phyloP scores from a whole-genome alignment of 2,888 invertebrate species.

The Drosophila infuscata region DNA sequence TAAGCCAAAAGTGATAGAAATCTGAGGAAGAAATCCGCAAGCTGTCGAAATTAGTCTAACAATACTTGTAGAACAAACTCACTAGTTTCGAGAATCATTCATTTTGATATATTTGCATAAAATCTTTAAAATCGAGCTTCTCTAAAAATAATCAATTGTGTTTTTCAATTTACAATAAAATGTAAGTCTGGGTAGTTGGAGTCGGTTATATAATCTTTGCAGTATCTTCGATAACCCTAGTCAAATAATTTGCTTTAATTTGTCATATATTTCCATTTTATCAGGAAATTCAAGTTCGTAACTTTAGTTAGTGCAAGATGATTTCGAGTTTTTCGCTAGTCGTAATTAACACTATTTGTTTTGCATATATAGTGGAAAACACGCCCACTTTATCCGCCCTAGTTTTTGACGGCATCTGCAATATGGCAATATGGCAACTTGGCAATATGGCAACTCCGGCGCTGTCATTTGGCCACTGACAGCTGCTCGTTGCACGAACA shows the following conservation, averaged over 20 bases:
- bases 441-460: conserved; percentile 53
- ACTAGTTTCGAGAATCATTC: not conserved
- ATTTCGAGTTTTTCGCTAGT: not conserved
- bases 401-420: conserved; percentile 41
- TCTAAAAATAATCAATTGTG: too few species aligned
- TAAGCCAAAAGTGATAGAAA: not conserved
- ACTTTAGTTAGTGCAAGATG: too few species aligned
- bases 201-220: too few species aligned
- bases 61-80: not conserved
- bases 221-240: too few species aligned
- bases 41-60: not conserved
- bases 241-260: too few species aligned
- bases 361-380: not conserved
- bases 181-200: too few species aligned
- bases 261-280: too few species aligned
- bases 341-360: conserved; percentile 35
- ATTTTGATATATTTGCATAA: too few species aligned
- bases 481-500: conserved; percentile 66
- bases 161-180: too few species aligned
- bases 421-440: conserved; percentile 64
- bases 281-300: too few species aligned
- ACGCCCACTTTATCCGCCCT: not conserved
- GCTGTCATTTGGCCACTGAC: conserved; percentile 70
- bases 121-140: too few species aligned
- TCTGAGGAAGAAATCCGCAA: not conserved